Percentiles rank a stretch among this genome's conserved stretches.
phyloP scores from a whole-genome alignment of 2,888 invertebrate species.

The Rhagonycha lutea region DNA sequence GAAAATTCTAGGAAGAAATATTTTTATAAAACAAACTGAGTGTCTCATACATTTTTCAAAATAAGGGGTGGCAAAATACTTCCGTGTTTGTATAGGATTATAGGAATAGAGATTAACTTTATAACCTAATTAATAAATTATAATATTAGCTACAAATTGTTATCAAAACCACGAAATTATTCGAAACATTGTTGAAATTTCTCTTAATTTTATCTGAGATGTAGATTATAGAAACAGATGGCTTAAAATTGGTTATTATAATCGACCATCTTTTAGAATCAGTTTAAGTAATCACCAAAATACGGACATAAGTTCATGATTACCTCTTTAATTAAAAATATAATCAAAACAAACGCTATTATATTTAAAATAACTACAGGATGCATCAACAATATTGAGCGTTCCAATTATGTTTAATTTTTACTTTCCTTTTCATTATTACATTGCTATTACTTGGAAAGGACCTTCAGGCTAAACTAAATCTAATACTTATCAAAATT shows the following conservation, averaged over 20 bases:
- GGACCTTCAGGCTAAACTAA: not conserved
- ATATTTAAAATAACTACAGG: not conserved
- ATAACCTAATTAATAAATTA: too few species aligned
- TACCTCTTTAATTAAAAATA: too few species aligned
- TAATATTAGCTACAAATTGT: too few species aligned
- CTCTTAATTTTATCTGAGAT: too few species aligned
- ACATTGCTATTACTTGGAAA: not conserved
- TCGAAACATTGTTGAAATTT: not conserved
- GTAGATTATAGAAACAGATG: not conserved
- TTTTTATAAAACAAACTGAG: too few species aligned
- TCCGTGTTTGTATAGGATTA: too few species aligned
- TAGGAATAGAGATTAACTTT: too few species aligned
- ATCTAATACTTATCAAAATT: not conserved
- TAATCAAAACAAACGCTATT: not conserved
- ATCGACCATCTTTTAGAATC: not conserved
- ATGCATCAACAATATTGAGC: not conserved
- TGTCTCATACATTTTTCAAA: too few species aligned
- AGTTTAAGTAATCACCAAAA: not conserved
- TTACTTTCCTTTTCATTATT: not conserved
- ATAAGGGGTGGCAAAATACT: too few species aligned
- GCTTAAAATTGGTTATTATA: not conserved
- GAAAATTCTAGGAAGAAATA: too few species aligned
- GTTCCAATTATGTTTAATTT: not conserved
- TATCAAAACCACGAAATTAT: not conserved
- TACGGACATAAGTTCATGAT: not conserved